Conservation (phyloP, 2,888 invertebrate species). For the Leptarthrus brevirostris region DNA sequence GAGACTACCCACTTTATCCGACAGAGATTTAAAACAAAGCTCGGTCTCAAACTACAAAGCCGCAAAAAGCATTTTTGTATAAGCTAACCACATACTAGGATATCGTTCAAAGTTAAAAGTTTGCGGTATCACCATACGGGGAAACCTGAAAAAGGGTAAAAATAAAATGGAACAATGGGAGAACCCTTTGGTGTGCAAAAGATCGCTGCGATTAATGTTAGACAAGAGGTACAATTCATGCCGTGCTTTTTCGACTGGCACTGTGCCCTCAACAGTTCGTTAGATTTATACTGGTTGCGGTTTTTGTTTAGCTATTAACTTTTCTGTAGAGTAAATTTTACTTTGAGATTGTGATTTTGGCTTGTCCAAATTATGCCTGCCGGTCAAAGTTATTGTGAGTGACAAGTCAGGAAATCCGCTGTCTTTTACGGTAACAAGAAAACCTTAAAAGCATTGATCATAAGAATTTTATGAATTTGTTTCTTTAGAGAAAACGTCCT, state of each 20-base stretch:
- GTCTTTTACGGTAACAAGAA: no score
- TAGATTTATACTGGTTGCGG: neutral
- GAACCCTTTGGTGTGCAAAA: neutral
- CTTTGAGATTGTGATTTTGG: neutral
- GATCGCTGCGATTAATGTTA: neutral
- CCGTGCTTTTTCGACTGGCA: neutral
- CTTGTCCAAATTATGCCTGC: no score
- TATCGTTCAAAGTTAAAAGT: constrained; percentile 11
- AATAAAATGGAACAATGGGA: neutral
- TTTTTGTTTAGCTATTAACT: constrained; percentile 1
- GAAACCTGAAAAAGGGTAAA: constrained; percentile 1
- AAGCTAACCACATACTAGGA: neutral
- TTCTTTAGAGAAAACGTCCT: no score
- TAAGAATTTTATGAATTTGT: no score
- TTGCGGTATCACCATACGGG: neutral
- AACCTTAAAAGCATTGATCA: no score
- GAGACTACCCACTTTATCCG: neutral
- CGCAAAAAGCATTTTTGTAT: neutral
- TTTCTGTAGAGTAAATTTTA: neutral
- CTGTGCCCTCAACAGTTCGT: neutral
- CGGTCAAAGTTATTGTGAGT: no score
- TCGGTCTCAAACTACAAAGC: neutral
- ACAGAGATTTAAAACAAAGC: neutral
- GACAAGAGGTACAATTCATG: neutral
- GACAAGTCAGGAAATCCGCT: no score